Conservation (phyloP, 2,797 vertebrate genomes). For the Sebastes vulpes region DNA sequence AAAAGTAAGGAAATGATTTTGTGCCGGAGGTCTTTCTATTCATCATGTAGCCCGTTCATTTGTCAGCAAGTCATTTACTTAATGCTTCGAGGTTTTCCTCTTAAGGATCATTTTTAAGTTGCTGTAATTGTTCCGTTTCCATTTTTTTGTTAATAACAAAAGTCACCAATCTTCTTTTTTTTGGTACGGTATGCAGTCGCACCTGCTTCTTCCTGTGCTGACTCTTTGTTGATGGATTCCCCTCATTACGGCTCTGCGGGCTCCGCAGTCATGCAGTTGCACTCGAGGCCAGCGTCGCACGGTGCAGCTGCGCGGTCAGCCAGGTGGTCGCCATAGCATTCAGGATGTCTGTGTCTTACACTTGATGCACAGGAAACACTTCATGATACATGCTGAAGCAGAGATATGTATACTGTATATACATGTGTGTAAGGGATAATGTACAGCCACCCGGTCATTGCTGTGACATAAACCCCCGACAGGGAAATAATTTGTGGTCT, state of each 20-base stretch:
- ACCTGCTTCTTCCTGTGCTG: conserved; percentile 63
- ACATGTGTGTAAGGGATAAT: background rate
- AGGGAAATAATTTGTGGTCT: too few species aligned
- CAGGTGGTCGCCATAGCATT: conserved; percentile 48
- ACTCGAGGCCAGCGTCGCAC: conserved; percentile 40
- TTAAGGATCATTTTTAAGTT: conserved; percentile 35
- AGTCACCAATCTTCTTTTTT: background rate
- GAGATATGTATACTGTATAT: conserved; percentile 17
- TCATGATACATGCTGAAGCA: conserved; percentile 9
- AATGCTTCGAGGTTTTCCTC: conserved; percentile 38
- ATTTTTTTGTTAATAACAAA: conserved; percentile 1
- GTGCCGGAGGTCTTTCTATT: conserved; percentile 65
- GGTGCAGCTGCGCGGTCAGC: conserved; percentile 67
- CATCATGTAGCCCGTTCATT: conserved; percentile 62
- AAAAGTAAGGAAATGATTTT: conserved; percentile 66
- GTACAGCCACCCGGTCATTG: too few species aligned
- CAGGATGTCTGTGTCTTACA: conserved; percentile 35
- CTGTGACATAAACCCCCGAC: too few species aligned
- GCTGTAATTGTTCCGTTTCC: conserved; percentile 31
- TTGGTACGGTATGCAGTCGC: conserved; percentile 20
- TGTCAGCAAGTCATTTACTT: conserved; percentile 49
- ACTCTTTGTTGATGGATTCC: conserved; percentile 76
- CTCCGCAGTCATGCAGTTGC: conserved; percentile 53
- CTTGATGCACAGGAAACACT: conserved; percentile 41
- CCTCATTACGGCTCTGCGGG: conserved; percentile 68